Base-by-base conservation (phyloP, 92 coral and sea anemone genomes). In the Muricea muricata region DNA sequence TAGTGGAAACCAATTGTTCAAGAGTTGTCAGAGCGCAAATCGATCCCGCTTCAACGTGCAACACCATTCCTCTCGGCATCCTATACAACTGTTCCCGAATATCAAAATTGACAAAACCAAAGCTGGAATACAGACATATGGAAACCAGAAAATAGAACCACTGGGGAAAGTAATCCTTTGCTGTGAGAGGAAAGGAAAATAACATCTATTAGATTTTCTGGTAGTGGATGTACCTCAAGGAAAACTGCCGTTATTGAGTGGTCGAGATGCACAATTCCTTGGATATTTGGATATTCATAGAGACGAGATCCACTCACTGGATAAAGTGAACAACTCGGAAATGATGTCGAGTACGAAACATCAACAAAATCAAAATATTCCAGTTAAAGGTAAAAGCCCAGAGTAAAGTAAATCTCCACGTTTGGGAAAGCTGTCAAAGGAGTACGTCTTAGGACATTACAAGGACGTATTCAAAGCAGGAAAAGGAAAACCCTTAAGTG, bases 11-110 rank as follows among this genome's bases (percentile, higher is more conserved):
- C 9, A 47, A 65, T 58, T 33, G 76, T 31, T 54, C 84, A 41
- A 74, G 74, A 82, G 52, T 74, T 45, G 67, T 87, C 8, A 57
- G 25, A 83, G 83, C 79, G 18, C 91, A 87, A 48, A 87, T 73
- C 66, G 88, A 87, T 81, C 81, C 88, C 10, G 91, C 87, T 1
- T 87, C 88, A 9, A 87, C 90, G 14, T 87, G 90, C 42, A 82
- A 87, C 52, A 87, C 87, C 34, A n/a, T n/a, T n/a, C n/a, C n/a
- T n/a, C n/a, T n/a, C n/a, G n/a, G n/a, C n/a, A n/a, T n/a, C n/a
- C n/a, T n/a, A n/a, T n/a, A n/a, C n/a, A n/a, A n/a, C n/a, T n/a
- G n/a, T n/a, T n/a, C n/a, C n/a, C n/a, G 58, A n/a, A n/a, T n/a
- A n/a, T n/a, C n/a, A n/a, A n/a, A n/a, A n/a, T n/a, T n/a, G n/a